Evolutionary conservation across 2,113 vertebrate genomes (phyloP), one percentile per base, ranked within the genome.

Genomic region (Cavia porcellus): DNA sequence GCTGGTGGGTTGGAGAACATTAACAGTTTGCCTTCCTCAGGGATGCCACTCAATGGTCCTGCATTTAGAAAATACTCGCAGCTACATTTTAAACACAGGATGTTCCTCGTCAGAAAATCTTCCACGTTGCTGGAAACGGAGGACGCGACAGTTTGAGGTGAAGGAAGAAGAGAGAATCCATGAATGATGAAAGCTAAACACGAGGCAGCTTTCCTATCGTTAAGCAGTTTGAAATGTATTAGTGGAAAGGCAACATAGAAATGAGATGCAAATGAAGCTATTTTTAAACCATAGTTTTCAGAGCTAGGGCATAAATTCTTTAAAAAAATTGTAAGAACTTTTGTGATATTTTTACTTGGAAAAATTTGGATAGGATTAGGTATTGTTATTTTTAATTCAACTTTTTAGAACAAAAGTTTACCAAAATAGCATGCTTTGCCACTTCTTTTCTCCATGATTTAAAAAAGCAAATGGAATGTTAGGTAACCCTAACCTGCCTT

Each of bases 341-440:
- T n/a, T 28, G 61, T 77, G 3, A 14, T 95, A 74, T 86, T 95
- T 94, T 93, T 72, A 90, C 87, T n/a, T 64, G 38, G 47, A 92
- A n/a, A 90, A 88, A 90, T 80, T 93, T 94, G 86, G 66, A 96
- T 81, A 86, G 92, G 68, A 79, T 83, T 66, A 86, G 61, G 19
- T 90, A 92, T 88, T 89, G 88, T 88, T 97, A 89, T 92, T 96
- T 97, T 96, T 68, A 90, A 97, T 96, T 94, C 9, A 20, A 70
- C 55, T 22, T 95, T 97, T 97, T 83, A 86, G 89, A 86, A 90
- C 5, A 92, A 75, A 93, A 68, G 28, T 92, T 96, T 80, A 70
- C 88, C 22, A 68, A 86, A 92, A 95, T 92, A 90, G 82, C 94
- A 86, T 74, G 35, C 42, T 81, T 95, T 88, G 24, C 22, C 50